Conservation (phyloP, 2,113 vertebrate species). For the Psophia crepitans region DNA sequence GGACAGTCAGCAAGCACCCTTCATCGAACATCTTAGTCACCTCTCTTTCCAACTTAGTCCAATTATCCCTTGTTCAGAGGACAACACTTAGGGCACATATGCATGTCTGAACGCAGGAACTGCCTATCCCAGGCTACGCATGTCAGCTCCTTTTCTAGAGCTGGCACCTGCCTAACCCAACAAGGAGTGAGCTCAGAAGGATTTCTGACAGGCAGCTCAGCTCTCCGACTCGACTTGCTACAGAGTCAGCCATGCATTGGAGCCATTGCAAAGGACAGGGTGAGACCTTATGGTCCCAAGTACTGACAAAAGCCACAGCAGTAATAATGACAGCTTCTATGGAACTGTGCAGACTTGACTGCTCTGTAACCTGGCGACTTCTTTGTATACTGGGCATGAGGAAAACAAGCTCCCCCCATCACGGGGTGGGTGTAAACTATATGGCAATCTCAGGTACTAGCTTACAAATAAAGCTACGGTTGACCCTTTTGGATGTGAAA, state of each 20-base stretch:
- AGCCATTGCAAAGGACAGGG: background rate
- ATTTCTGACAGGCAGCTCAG: background rate
- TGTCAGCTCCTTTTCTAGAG: background rate
- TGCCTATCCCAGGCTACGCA: background rate
- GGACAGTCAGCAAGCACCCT: background rate
- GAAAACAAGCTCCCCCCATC: background rate
- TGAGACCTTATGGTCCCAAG: fast-evolving
- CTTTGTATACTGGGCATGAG: background rate
- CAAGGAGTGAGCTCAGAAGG: background rate
- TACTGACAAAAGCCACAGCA: background rate
- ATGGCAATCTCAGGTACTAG: background rate
- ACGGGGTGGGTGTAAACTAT: background rate
- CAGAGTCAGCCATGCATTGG: background rate
- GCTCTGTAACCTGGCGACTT: background rate
- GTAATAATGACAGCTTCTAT: background rate
- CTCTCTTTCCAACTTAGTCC: background rate
- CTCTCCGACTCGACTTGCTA: fast-evolving
- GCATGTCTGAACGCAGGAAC: background rate
- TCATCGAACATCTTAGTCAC: background rate
- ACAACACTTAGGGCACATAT: background rate
- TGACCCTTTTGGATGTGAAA: background rate
- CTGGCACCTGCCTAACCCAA: background rate
- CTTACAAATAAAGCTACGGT: background rate
- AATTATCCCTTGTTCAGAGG: background rate
- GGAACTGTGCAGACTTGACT: fast-evolving